These are phyloP conservation scores for Drosophila neonasuta DNA, from an alignment of 2,888 invertebrate genomes.

Conservation along the genomic window DNA sequence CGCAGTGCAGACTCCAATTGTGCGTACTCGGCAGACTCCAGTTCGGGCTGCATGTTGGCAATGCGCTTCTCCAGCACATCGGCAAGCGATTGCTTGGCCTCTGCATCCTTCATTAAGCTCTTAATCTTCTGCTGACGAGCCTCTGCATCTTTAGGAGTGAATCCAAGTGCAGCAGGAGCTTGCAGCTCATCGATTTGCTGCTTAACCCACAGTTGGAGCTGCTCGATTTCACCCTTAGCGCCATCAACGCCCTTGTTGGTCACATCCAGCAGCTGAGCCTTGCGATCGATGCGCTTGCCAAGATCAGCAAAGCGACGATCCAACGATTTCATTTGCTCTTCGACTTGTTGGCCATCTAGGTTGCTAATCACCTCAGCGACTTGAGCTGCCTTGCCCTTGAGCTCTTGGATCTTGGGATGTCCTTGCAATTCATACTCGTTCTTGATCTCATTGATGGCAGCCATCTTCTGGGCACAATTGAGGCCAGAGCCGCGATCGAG, in stretches of 20 bases:
- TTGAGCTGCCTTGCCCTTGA: constrained; percentile 87
- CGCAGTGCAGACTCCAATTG: constrained; percentile 89
- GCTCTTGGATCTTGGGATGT: constrained; percentile 87
- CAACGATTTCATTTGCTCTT: constrained; percentile 93
- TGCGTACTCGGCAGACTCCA: constrained; percentile 92
- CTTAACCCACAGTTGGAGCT: constrained; percentile 90
- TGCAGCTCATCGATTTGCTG: constrained; percentile 87
- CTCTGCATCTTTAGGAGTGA: constrained; percentile 89
- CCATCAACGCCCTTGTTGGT: constrained; percentile 92
- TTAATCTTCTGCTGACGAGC: constrained; percentile 88
- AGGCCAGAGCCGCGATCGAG: constrained; percentile 93
- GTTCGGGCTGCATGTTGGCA: constrained; percentile 91
- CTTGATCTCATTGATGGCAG: constrained; percentile 88
- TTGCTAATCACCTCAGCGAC: constrained; percentile 92
- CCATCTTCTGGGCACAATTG: constrained; percentile 90
- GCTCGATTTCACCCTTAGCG: constrained; percentile 90
- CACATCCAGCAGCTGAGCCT: constrained; percentile 91
- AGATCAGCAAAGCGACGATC: constrained; percentile 93
- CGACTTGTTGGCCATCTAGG: constrained; percentile 94
- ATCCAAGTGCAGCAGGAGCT: constrained; percentile 88
- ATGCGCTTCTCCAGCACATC: constrained; percentile 93
- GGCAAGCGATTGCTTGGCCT: constrained; percentile 91
- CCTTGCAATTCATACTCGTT: constrained; percentile 89
- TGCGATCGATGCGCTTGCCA: constrained; percentile 91
- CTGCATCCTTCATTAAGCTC: constrained; percentile 90